phyloP scores from a whole-genome alignment of 2,113 vertebrate species.

The Phalacrocorax carbo region DNA sequence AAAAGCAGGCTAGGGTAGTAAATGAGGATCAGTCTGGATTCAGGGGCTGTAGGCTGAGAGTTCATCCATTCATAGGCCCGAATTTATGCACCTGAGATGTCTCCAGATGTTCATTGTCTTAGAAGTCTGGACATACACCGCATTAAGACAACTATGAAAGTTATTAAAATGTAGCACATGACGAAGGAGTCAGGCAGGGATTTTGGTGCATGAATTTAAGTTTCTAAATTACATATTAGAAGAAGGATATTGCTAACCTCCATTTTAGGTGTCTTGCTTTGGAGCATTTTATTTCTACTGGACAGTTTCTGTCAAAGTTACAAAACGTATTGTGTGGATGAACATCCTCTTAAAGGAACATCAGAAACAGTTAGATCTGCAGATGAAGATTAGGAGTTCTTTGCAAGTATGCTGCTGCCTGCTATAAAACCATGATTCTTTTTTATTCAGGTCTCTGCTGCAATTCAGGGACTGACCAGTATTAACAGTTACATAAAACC shows the following conservation, averaged over 20 bases:
- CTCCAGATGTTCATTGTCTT: rapidly evolving
- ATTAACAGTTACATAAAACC: background rate
- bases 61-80: rapidly evolving
- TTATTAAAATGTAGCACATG: rapidly evolving
- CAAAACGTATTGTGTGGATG: background rate
- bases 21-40: background rate
- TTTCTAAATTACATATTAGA: background rate
- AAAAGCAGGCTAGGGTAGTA: background rate
- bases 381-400: background rate
- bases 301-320: background rate
- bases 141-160: rapidly evolving
- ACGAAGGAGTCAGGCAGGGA: rapidly evolving
- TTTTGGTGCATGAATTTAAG: rapidly evolving
- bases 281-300: background rate
- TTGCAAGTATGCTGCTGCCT: background rate
- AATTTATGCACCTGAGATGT: background rate
- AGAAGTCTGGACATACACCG: background rate
- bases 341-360: background rate
- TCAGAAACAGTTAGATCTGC: background rate
- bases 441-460: background rate
- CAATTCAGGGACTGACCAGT: constrained; percentile 25
- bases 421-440: background rate
- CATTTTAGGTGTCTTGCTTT: background rate
- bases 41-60: background rate
- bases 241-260: rapidly evolving